These are phyloP conservation scores for Polydrusus tereticollis DNA, from an alignment of 2,888 invertebrate species.

Conservation along the genomic window DNA sequence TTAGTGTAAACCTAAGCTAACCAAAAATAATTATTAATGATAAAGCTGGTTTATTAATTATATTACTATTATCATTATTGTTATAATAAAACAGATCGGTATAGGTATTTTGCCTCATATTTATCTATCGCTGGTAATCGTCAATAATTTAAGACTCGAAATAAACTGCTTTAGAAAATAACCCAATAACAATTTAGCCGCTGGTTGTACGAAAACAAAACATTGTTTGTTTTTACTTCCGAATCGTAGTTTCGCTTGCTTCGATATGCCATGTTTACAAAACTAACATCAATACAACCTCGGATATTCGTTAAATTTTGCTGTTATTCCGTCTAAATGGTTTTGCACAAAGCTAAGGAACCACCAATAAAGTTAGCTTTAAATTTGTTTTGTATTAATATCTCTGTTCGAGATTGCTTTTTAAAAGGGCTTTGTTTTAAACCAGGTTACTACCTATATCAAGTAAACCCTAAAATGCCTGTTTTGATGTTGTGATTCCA, in stretches of 20 bases:
- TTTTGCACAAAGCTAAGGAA: constrained; percentile 22
- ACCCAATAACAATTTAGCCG: not conserved
- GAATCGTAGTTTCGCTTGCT: constrained; percentile 24
- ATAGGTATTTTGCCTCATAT: not conserved
- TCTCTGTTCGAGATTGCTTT: not conserved
- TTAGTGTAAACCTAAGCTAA: too few species aligned
- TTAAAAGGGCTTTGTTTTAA: too few species aligned
- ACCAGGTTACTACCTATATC: too few species aligned
- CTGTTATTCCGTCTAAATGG: constrained; percentile 31
- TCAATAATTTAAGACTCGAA: not conserved
- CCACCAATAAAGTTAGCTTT: not conserved
- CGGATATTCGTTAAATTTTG: constrained; percentile 29
- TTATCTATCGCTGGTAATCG: not conserved
- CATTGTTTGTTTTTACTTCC: constrained; percentile 23
- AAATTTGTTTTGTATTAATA: constrained; percentile 17
- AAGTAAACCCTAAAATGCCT: too few species aligned
- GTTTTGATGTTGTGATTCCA: too few species aligned
- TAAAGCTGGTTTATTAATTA: too few species aligned
- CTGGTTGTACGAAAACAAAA: constrained; percentile 17
- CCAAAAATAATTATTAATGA: too few species aligned
- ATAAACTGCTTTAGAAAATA: not conserved
- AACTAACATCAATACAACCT: constrained; percentile 29
- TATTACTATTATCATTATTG: too few species aligned
- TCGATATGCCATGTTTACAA: constrained; percentile 22
- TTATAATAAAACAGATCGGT: too few species aligned